Evolutionary conservation across 1,140 invertebrate species (phyloP).

Genomic region (Drosophila subpulchrella): DNA sequence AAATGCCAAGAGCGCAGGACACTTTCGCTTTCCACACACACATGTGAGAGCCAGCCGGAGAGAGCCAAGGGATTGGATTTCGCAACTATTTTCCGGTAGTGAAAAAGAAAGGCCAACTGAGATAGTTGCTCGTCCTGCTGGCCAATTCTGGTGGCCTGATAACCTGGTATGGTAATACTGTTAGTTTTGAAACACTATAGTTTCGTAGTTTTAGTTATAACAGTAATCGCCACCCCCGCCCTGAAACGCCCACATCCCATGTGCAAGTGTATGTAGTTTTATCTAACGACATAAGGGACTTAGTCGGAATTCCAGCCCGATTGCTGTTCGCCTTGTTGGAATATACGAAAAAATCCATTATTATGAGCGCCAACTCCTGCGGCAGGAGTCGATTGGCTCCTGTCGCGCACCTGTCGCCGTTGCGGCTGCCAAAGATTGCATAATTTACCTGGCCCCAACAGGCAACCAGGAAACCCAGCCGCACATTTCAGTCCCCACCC

Average conservation of each 20-base stretch:
- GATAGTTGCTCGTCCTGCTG: slow-evolving; percentile 71
- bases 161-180: slow-evolving; percentile 84
- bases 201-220: slow-evolving; percentile 82
- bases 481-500: slow-evolving; percentile 29
- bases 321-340: slow-evolving; percentile 80
- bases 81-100: slow-evolving; percentile 59
- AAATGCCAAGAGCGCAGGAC: slow-evolving; percentile 78
- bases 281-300: slow-evolving; percentile 40
- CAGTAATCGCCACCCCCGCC: slow-evolving; percentile 35
- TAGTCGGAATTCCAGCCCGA: slow-evolving; percentile 37
- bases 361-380: slow-evolving; percentile 79
- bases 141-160: slow-evolving; percentile 65
- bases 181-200: slow-evolving; percentile 84
- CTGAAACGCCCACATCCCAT: background rate
- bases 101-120: slow-evolving; percentile 28
- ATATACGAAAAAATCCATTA: slow-evolving; percentile 83
- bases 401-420: slow-evolving; percentile 68
- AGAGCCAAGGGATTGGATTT: slow-evolving; percentile 19
- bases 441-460: slow-evolving; percentile 83
- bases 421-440: slow-evolving; percentile 77
- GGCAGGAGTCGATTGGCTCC: slow-evolving; percentile 37
- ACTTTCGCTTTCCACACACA: slow-evolving; percentile 59
- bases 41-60: slow-evolving; percentile 6
- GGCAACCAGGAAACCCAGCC: slow-evolving; percentile 70
- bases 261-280: slow-evolving; percentile 7